Evolutionary conservation across 2,113 vertebrate species (phyloP).

Genomic region (Orientallactaga bullata): DNA sequence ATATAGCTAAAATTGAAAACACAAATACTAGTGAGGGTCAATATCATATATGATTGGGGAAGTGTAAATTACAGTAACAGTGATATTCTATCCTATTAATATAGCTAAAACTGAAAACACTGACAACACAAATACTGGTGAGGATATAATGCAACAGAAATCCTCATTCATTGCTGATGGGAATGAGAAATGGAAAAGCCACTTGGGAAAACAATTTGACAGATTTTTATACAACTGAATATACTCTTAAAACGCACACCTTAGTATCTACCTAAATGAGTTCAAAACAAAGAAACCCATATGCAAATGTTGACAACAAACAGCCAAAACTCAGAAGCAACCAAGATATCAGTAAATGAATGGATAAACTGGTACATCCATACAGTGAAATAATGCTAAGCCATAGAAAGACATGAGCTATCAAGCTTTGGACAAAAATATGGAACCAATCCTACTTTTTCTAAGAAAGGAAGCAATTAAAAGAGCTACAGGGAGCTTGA

Average conservation of each 20-base stretch:
- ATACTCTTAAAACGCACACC: neutral
- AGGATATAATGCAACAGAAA: neutral
- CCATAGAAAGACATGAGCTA: neutral
- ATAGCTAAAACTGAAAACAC: neutral
- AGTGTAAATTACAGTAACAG: neutral
- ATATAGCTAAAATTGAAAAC: too few species aligned
- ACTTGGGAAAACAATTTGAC: neutral
- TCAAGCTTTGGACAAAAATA: neutral
- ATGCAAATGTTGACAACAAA: neutral
- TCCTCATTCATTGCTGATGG: neutral
- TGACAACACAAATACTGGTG: neutral
- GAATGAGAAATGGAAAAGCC: neutral
- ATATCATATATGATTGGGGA: too few species aligned
- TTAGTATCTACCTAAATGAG: neutral
- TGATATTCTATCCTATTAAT: neutral
- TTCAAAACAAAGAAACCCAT: neutral
- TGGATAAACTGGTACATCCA: neutral
- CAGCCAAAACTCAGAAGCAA: neutral
- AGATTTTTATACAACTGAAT: neutral
- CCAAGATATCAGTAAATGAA: neutral
- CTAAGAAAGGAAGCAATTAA: neutral
- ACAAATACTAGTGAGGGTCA: neutral
- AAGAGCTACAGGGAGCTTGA: neutral
- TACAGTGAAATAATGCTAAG: neutral
- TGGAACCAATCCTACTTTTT: neutral